Evolutionary conservation across 2,888 invertebrate species (phyloP), one percentile per base, ranked within the genome.

Genomic region (Athalia cordata): DNA sequence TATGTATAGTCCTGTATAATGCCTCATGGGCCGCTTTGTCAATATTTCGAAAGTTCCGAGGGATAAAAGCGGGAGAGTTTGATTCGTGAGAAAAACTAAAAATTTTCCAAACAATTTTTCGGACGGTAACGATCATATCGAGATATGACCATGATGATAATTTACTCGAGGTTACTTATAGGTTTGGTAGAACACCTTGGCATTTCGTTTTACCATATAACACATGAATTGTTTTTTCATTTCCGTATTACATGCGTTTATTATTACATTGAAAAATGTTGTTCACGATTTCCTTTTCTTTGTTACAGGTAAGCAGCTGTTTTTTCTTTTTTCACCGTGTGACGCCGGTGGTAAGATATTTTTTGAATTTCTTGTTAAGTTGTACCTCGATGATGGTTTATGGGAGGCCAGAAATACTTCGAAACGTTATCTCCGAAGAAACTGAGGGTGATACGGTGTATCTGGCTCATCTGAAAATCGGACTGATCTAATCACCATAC

Each of bases 251-350:
- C 55, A 55, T 55, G 3, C n/a, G 55, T n/a, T 55, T 55, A 2
- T 29, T 29, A 29, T 29, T 29, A 29, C 29, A 29, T 55, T 8
- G 4, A n/a, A 13, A 15, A 62, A 11, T 62, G 62, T 62, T 62
- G 15, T 62, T 62, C 0, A 62, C 62, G 62, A 62, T 62, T 13
- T 62, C 5, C 15, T 55, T 9, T 57, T 43, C 62, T 75, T 50
- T 75, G 75, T 75, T 75, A 11, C 75, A 75, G 75, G 75, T 75
- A 75, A 75, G 75, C 75, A 75, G 75, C 61, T 75, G 75, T 72
- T 72, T 59, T 72, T 59, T 8, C 52, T 49, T 47, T 49, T 11
- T 13, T 29, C 64, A 65, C n/a, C 13, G 29, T 43, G 64, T 72
- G 59, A 59, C 72, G 59, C 59, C 13, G 47, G 59, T 47, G 59